Percentiles rank a stretch among this genome's conserved stretches.
These are phyloP conservation scores for Spilosoma lubricipeda DNA, from an alignment of 2,888 invertebrate species.

Conservation along the genomic window DNA sequence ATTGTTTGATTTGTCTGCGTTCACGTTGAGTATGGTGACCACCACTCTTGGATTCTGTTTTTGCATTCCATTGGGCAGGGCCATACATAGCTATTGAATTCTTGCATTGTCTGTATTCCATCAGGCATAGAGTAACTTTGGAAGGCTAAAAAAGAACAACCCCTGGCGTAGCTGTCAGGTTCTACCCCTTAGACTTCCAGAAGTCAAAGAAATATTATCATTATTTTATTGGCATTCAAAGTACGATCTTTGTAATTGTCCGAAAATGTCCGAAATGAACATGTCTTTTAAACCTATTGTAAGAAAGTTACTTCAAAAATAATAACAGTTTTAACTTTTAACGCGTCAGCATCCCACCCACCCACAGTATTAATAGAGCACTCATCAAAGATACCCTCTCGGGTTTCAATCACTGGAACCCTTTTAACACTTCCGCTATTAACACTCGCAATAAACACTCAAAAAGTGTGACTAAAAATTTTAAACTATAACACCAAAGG, in stretches of 20 bases:
- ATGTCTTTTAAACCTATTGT: background rate
- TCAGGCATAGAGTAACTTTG: no score
- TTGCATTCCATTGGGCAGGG: no score
- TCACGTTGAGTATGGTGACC: no score
- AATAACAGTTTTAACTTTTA: background rate
- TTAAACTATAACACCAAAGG: background rate
- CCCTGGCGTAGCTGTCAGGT: no score
- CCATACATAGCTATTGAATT: no score
- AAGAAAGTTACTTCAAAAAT: background rate
- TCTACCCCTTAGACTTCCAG: background rate
- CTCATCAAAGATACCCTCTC: conserved; percentile 62
- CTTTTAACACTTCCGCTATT: conserved; percentile 77
- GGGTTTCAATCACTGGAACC: conserved; percentile 63
- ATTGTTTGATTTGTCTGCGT: no score
- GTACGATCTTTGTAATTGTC: background rate
- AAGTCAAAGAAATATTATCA: background rate
- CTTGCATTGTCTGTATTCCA: no score
- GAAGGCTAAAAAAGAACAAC: no score
- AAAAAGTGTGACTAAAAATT: conserved; percentile 45
- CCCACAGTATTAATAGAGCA: conserved; percentile 49
- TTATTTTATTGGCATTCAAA: background rate
- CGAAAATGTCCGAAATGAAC: no score
- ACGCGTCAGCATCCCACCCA: conserved; percentile 26
- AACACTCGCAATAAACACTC: conserved; percentile 56
- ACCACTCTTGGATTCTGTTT: no score